Percentiles rank a stretch among this genome's conserved stretches.
Evolutionary conservation across 2,888 invertebrate species (phyloP).

Genomic region (Cerceris rybyensis): DNA sequence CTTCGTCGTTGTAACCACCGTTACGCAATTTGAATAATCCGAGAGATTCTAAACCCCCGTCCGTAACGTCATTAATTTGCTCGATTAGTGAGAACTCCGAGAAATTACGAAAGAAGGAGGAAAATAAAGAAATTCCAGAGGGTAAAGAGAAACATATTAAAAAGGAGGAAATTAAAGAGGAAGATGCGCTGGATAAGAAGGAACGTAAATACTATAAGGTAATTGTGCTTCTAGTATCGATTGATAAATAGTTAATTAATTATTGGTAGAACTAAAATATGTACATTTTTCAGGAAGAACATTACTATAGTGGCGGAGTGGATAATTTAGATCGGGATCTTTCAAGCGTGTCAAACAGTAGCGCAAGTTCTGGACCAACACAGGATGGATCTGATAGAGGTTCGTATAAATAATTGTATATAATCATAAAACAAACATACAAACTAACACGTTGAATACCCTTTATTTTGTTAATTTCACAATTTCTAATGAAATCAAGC

Average conservation of each 20-base stretch:
- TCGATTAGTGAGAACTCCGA: conserved; percentile 72
- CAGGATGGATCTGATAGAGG: conserved; percentile 83
- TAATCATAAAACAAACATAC: no score
- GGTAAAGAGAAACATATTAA: conserved; percentile 82
- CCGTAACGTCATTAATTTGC: no score
- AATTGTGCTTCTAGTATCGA: conserved; percentile 71
- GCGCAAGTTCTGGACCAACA: conserved; percentile 80
- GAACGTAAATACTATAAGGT: conserved; percentile 85
- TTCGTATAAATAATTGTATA: conserved; percentile 68
- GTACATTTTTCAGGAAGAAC: conserved; percentile 81
- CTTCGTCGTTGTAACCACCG: no score
- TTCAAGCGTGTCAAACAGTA: conserved; percentile 82
- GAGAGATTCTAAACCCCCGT: no score
- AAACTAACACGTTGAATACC: no score
- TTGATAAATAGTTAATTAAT: conserved; percentile 4
- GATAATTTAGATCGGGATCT: conserved; percentile 84
- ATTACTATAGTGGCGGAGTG: conserved; percentile 81
- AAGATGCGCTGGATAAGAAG: conserved; percentile 83
- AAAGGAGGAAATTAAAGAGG: conserved; percentile 83
- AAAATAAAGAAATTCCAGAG: conserved; percentile 80
- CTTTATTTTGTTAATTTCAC: background rate
- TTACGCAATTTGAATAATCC: no score
- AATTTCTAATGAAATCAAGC: no score
- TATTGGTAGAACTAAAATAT: no score
- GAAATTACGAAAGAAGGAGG: conserved; percentile 78